These are phyloP conservation scores for Hemibagrus guttatus DNA, from an alignment of 2,797 vertebrate species.

Conservation along the genomic window DNA sequence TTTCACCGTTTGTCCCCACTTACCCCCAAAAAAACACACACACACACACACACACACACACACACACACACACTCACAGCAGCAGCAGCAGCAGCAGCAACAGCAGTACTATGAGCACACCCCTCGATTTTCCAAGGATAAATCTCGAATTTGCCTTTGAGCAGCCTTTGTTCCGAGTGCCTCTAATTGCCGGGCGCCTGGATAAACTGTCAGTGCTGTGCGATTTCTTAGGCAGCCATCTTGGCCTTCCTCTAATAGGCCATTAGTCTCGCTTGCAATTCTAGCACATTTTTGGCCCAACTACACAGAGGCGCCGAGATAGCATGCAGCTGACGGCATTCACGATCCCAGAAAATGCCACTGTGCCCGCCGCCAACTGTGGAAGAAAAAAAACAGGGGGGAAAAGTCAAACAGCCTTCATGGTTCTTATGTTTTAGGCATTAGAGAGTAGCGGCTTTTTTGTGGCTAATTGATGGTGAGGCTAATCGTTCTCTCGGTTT, in stretches of 20 bases:
- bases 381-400: conserved; percentile 26
- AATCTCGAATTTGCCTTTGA: conserved; percentile 46
- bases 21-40: conserved; percentile 37
- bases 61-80: conserved; percentile 20
- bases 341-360: conserved; percentile 61
- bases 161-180: conserved; percentile 66
- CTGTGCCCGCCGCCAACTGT: conserved; percentile 21
- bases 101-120: conserved; percentile 33
- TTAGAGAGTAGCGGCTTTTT: conserved; percentile 41
- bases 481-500: conserved; percentile 48
- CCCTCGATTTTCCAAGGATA: conserved; percentile 46
- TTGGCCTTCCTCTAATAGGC: conserved; percentile 71
- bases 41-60: conserved; percentile 24
- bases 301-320: conserved; percentile 74
- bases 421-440: conserved; percentile 40
- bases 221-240: conserved; percentile 69
- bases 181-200: conserved; percentile 71
- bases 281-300: conserved; percentile 75
- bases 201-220: conserved; percentile 71
- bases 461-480: conserved; percentile 45
- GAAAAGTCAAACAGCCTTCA: conserved; percentile 41
- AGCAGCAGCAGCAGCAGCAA: not conserved
- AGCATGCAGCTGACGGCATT: conserved; percentile 73
- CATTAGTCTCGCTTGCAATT: conserved; percentile 70
- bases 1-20: conserved; percentile 42